These are phyloP conservation scores for Idaea aversata DNA, from an alignment of 2,888 invertebrate genomes.

Conservation along the genomic window DNA sequence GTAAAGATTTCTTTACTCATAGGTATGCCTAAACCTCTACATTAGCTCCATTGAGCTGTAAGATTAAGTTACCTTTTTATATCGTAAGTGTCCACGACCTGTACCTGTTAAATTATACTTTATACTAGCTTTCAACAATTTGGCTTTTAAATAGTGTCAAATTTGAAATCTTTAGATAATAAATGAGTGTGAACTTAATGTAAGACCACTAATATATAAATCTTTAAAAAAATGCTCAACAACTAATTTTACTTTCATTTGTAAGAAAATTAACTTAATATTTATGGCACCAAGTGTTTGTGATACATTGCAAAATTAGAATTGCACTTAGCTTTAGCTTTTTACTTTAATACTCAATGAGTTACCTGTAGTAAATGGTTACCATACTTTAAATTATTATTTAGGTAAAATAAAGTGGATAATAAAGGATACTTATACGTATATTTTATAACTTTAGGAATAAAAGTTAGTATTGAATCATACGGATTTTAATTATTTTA, in stretches of 20 bases:
- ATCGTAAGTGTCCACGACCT: too few species aligned
- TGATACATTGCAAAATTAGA: not conserved
- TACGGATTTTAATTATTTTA: not conserved
- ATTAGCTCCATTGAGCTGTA: too few species aligned
- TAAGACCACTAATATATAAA: not conserved
- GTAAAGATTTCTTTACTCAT: too few species aligned
- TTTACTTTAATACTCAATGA: not conserved
- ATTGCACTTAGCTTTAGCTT: not conserved
- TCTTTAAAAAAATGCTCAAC: not conserved
- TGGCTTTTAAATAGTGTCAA: too few species aligned
- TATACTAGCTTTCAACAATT: too few species aligned
- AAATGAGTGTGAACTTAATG: not conserved
- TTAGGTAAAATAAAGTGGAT: not conserved
- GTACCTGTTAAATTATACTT: too few species aligned
- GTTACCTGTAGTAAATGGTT: not conserved
- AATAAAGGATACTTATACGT: not conserved
- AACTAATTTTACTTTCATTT: not conserved
- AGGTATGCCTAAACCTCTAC: too few species aligned
- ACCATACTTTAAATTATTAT: not conserved
- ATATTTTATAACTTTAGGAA: not conserved
- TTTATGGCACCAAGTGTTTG: constrained; percentile 1
- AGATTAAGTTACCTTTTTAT: too few species aligned
- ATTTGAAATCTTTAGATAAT: not conserved
- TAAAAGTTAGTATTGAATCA: not conserved
- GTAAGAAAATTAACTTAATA: not conserved